phyloP scores from a whole-genome alignment of 2,888 invertebrate species.

The Spatulosminthurus flaviceps region DNA sequence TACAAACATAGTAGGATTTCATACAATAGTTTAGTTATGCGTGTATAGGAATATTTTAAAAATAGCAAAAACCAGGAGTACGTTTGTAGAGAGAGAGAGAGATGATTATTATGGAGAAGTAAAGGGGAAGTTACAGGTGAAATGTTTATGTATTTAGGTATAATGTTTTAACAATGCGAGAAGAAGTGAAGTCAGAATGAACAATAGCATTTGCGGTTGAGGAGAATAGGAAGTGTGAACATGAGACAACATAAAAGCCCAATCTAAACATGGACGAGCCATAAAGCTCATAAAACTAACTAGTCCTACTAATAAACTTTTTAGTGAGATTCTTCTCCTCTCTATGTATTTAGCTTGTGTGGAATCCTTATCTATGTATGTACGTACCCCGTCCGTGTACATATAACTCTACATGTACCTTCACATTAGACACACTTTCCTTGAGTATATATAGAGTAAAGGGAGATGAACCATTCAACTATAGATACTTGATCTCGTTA shows the following conservation, averaged over 20 bases:
- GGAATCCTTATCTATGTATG: no score
- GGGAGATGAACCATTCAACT: background rate
- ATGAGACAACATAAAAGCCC: conserved; percentile 35
- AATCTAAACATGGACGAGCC: conserved; percentile 38
- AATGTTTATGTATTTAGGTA: conserved; percentile 13
- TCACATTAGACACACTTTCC: no score
- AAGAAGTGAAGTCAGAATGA: background rate
- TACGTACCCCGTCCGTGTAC: no score
- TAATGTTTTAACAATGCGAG: conserved; percentile 7
- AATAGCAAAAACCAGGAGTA: conserved; percentile 5
- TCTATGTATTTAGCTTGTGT: background rate
- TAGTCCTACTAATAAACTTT: conserved; percentile 40
- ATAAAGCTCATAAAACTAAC: conserved; percentile 40
- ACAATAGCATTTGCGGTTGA: conserved; percentile 18
- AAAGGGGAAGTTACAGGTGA: conserved; percentile 18
- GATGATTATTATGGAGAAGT: conserved; percentile 3
- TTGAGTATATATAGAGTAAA: background rate
- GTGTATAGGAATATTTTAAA: no score
- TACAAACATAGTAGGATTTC: no score
- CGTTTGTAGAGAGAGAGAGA: background rate
- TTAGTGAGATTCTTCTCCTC: conserved; percentile 18
- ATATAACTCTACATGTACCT: no score
- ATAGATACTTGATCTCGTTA: conserved; percentile 9
- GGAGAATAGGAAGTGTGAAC: conserved; percentile 36
- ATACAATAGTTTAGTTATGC: no score